Evolutionary conservation across 2,888 invertebrate genomes (phyloP), one percentile per base, ranked within the genome.

Genomic region (Himalopsyche tibetana): DNA sequence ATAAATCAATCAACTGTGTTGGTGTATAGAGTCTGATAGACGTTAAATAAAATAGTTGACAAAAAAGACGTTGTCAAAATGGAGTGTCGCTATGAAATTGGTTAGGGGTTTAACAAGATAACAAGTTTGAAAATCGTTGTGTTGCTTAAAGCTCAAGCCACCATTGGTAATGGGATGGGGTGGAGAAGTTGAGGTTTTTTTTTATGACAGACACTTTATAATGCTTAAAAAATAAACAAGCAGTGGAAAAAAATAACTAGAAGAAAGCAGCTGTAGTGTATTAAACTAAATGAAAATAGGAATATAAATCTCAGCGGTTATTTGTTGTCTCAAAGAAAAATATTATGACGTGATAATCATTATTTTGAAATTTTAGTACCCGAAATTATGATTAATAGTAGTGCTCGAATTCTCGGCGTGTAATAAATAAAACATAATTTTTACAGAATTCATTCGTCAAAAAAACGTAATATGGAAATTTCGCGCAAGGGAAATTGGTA

Each of bases 171-270:
- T 74, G 38, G 74, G 12, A 36, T 74, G 38, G 36, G 74, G 12
- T 51, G 15, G 51, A 28, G 38, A 36, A 9, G 74, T 74, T 74
- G 74, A 74, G 74, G 74, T 74, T 74, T 74, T 74, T 28, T 28
- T 74, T 74, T 74, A 74, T 74, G 74, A 74, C 74, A 74, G 74
- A 74, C 74, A 74, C 74, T 74, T 74, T 74, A 74, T 74, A 74
- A 74, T 74, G 74, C 74, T 74, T 74, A 74, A 74, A 74, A 74
- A 74, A 38, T 74, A 74, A 74, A 74, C 38, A 74, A 74, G 36
- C 80, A 80, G 80, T 19, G 11, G 80, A 42, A 40, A 80, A 28
- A 80, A 80, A 80, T n/a, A 51, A 80, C 19, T 42, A 45, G n/a
- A n/a, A 19, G 42, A 80, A 80, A 80, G 42, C 45, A 42, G 80